Conservation (phyloP, 2,113 vertebrate species). For the Megatriorchis doriae region DNA sequence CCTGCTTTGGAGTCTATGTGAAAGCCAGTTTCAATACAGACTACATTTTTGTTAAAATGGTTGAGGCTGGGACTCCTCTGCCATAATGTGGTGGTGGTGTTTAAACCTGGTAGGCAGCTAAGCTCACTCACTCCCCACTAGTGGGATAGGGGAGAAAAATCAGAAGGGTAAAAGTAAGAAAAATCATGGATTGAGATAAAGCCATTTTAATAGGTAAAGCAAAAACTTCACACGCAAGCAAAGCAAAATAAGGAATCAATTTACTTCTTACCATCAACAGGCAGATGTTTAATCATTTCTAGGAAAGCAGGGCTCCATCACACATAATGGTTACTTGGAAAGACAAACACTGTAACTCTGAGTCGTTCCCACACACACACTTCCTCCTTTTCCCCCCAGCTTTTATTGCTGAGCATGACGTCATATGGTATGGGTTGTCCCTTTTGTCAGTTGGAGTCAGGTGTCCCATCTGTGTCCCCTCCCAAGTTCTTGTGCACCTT, state of each 20-base stretch:
- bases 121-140: not conserved
- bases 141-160: not conserved
- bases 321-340: not conserved
- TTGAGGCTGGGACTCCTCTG: not conserved
- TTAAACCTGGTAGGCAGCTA: not conserved
- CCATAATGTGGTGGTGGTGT: not conserved
- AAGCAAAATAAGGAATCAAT: not conserved
- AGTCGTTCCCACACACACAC: no score
- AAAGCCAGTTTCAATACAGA: not conserved
- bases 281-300: not conserved
- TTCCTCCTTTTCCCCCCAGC: not conserved
- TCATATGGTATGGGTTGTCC: not conserved
- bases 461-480: not conserved
- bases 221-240: not conserved
- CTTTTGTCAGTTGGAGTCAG: not conserved
- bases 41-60: not conserved
- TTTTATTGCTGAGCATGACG: not conserved
- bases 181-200: not conserved
- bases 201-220: not conserved
- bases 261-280: not conserved
- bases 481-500: not conserved
- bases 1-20: not conserved
- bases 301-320: not conserved
- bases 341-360: not conserved
- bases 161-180: not conserved